Base-by-base conservation (phyloP, 2,113 vertebrate species). In the Eublepharis macularius region DNA sequence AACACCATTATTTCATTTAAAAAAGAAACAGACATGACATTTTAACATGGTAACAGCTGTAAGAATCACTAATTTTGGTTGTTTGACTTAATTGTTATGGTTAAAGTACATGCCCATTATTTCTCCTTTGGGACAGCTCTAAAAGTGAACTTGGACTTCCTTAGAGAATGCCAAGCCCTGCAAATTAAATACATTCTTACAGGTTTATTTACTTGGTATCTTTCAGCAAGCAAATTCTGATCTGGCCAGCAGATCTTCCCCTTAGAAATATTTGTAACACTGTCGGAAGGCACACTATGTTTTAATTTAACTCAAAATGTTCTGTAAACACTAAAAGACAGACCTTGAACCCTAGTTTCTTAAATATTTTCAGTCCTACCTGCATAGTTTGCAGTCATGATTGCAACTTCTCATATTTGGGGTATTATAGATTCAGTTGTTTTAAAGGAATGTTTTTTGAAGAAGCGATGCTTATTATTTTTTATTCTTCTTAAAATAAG, bases 71-170 rank as follows among this genome's bases (percentile, higher is more conserved):
- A 4, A 24, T 45, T 75, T 75, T 47, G 73, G 11, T 47, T 43
- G 57, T 16, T 6, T 70, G 39, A 39, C 79, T 79, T 8, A 21
- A 63, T 13, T 21, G 0, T 24, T 14, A 26, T 21, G 19, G 54
- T 14, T 81, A 79, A 70, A 0, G 0, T 79, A 1, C 39, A 57
- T 45, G 70, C 54, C 54, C 66, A 24, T 16, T 54, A 54, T 49
- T 16, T 79, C n/a, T 60, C 24, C 6, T n/a, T 6, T 57, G 26
- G 11, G 9, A 43, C 10, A 54, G 17, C 36, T 16, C 21, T 82
- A 26, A 60, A 26, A 36, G 54, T 0, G 1, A 49, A 2, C 6
- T 8, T 17, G 24, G 21, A 14, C 0, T 0, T 1, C 11, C 63
- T 78, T 3, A 21, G 21, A 57, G 57, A 29, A 63, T 63, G 60